A percentile compares a stretch with the other conserved stretches of the same genome.
Evolutionary conservation across 2,113 vertebrate genomes (phyloP).

Genomic region (Asarcornis scutulata): DNA sequence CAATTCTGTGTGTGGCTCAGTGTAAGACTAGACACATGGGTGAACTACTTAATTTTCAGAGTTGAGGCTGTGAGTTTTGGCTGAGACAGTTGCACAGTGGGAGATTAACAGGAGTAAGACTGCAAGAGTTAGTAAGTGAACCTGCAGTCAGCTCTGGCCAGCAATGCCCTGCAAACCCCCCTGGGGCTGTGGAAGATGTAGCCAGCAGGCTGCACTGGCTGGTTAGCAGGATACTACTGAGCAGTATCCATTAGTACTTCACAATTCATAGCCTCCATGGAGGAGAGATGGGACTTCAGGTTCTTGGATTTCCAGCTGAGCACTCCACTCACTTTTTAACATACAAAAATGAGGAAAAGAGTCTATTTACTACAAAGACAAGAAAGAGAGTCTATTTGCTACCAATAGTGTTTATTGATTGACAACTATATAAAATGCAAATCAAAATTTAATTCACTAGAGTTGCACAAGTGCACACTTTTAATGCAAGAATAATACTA

Average conservation of each 20-base stretch:
- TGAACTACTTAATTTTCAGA: background rate
- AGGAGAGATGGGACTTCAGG: background rate
- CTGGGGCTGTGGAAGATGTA: background rate
- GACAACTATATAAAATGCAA: conserved; percentile 20
- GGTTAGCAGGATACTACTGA: background rate
- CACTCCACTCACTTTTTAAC: background rate
- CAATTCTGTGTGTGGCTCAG: background rate
- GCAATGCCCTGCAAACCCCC: background rate
- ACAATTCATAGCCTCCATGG: background rate
- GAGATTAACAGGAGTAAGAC: background rate
- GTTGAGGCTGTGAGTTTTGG: background rate
- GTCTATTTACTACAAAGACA: background rate
- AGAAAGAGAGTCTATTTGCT: background rate
- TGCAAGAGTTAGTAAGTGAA: too few relatives aligned
- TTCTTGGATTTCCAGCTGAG: background rate
- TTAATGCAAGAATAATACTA: background rate
- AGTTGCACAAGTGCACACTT: background rate
- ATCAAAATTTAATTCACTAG: conserved; percentile 20
- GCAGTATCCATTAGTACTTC: background rate
- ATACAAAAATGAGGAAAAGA: background rate
- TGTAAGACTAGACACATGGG: background rate
- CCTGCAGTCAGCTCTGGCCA: background rate
- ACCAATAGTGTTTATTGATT: background rate
- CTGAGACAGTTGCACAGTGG: background rate
- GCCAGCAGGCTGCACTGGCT: background rate